Base-by-base conservation (phyloP, 2,888 invertebrate species). In the Dermolepida albohirtum region DNA sequence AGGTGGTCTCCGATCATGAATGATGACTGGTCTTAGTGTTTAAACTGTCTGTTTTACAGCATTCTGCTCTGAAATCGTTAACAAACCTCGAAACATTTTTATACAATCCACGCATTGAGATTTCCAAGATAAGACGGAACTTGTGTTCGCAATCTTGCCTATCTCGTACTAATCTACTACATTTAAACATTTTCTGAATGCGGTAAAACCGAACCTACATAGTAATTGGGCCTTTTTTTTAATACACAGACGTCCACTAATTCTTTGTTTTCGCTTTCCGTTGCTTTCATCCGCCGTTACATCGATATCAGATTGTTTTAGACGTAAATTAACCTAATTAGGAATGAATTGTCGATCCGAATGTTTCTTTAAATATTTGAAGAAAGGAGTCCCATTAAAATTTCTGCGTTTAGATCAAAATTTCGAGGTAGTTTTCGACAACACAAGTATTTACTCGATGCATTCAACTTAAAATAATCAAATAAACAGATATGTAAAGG, bases 41-140 rank as follows among this genome's bases (percentile, higher is more conserved):
- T 69, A 70, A 70, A 65, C 67, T 66, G 64, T 64, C 50, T 72
- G 72, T 72, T 72, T 72, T 72, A 72, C 72, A 72, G 67, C 69
- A 67, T 67, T 66, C 66, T 51, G 55, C 51, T 27, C 55, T 68
- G 66, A 54, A 64, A 67, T 71, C 66, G 71, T 71, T 71, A 71
- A 69, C 68, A 70, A 71, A 70, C 70, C 63, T 52, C 57, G 51
- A 22, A 62, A 44, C 64, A 70, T 70, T 66, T 68, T 70, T 66
- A 66, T 64, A 59, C 66, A 66, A 62, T 66, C 66, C 66, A 62
- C 51, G 66, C 66, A 62, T 41, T 43, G 59, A 66, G 66, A 66
- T 66, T 66, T 66, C 51, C 41, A 57, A 66, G 66, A 66, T 66
- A 66, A 66, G 52, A 49, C 14, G 43, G 34, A 64, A 54, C 64